Conservation (phyloP, 2,888 invertebrate genomes). For the Odontocolon sp. region DNA sequence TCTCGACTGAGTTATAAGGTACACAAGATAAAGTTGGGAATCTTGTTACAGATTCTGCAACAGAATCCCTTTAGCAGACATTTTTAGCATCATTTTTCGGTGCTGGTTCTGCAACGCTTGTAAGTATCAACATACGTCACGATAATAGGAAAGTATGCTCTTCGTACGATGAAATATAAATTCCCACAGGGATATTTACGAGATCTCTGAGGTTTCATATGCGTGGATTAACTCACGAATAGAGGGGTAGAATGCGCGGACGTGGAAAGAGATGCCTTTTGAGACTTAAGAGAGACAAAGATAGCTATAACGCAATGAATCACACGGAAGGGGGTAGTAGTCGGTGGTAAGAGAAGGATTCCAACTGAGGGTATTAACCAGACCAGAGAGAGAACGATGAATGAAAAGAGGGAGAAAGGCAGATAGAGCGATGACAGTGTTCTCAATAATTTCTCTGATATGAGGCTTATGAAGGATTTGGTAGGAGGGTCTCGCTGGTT, state of each 20-base stretch:
- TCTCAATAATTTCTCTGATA: slow-evolving; percentile 67
- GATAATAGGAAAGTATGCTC: neutral
- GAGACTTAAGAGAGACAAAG: slow-evolving; percentile 11
- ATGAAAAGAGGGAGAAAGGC: slow-evolving; percentile 3
- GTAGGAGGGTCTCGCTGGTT: slow-evolving; percentile 50
- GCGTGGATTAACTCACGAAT: slow-evolving; percentile 8
- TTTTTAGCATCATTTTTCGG: too few relatives aligned
- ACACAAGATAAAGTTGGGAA: too few relatives aligned
- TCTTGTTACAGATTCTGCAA: too few relatives aligned
- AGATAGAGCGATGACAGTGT: slow-evolving; percentile 27
- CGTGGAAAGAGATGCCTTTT: neutral
- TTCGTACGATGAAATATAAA: slow-evolving; percentile 1
- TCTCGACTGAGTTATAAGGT: too few relatives aligned
- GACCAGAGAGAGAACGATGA: neutral
- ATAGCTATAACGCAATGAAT: slow-evolving; percentile 31
- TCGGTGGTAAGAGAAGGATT: slow-evolving; percentile 32
- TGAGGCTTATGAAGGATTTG: slow-evolving; percentile 67
- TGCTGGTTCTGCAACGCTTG: neutral
- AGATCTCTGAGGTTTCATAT: slow-evolving; percentile 18
- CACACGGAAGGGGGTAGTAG: slow-evolving; percentile 36
- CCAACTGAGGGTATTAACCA: slow-evolving; percentile 40
- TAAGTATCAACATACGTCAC: neutral
- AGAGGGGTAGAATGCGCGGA: neutral
- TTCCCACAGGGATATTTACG: neutral
- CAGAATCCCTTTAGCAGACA: too few relatives aligned